Evolutionary conservation across 2,797 vertebrate species (phyloP).

Genomic region (Malurus leucopterus): DNA sequence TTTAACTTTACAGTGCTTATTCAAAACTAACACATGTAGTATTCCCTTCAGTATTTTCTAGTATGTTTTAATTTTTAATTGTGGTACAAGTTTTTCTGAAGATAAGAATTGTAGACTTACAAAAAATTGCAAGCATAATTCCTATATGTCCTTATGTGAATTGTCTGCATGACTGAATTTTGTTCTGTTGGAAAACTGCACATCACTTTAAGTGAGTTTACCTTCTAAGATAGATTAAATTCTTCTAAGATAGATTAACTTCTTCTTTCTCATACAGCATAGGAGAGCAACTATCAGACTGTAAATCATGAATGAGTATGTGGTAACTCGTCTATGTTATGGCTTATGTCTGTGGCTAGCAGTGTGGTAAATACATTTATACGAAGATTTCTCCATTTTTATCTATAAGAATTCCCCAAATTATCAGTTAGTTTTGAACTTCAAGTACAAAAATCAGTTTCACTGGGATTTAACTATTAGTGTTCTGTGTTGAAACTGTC

Average conservation of each 20-base stretch:
- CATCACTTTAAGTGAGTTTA: neutral
- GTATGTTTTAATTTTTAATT: neutral
- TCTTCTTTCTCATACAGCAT: neutral
- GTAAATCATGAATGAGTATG: neutral
- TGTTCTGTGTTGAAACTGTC: neutral
- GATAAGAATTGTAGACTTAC: neutral
- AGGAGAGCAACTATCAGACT: neutral
- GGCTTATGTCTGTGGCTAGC: neutral
- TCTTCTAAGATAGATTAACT: neutral
- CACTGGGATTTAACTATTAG: neutral
- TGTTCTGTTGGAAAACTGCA: neutral
- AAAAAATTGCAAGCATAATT: neutral
- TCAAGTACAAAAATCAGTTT: neutral
- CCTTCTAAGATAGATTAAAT: neutral
- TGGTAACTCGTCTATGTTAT: neutral
- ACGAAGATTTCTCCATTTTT: neutral
- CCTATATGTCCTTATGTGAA: neutral
- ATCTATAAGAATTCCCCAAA: neutral
- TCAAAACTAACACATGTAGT: neutral
- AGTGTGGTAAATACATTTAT: neutral
- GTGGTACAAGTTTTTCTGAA: neutral
- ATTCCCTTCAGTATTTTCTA: neutral
- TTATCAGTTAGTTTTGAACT: neutral
- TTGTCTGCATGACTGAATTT: neutral
- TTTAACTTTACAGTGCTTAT: neutral